Conservation (phyloP, 2,797 vertebrate genomes). For the Rhinichthys osculus region DNA sequence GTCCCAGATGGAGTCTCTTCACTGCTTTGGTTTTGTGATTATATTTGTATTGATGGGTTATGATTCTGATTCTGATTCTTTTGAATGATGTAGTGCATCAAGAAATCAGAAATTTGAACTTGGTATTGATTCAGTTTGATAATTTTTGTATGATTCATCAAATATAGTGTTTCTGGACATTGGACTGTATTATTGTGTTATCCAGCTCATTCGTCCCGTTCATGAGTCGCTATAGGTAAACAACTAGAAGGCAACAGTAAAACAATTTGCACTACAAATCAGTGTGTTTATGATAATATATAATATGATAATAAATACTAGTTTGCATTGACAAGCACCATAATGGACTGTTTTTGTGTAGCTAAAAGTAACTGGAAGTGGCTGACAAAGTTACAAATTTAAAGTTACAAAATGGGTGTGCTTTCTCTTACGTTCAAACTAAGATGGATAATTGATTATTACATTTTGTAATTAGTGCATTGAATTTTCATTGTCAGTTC, state of each 20-base stretch:
- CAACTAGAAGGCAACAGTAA: neutral
- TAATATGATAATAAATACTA: neutral
- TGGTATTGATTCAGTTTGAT: neutral
- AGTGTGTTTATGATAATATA: neutral
- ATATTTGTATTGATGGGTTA: constrained; percentile 18
- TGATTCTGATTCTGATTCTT: no score
- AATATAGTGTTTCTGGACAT: no score
- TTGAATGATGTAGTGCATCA: neutral
- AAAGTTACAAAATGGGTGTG: neutral
- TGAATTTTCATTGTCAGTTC: neutral
- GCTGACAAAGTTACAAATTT: neutral
- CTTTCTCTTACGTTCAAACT: neutral
- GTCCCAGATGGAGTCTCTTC: constrained; percentile 14
- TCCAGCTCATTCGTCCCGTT: neutral
- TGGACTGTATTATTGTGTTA: neutral
- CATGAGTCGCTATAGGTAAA: neutral
- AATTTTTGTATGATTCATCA: no score
- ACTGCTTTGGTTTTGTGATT: constrained; percentile 32
- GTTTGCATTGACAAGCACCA: neutral
- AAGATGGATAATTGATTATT: neutral
- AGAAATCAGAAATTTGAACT: neutral
- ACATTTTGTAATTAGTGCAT: neutral
- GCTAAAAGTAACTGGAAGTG: neutral
- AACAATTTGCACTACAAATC: neutral
- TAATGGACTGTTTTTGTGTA: neutral